Conservation (phyloP, 1,140 invertebrate species). For the Babylonia areolata region DNA sequence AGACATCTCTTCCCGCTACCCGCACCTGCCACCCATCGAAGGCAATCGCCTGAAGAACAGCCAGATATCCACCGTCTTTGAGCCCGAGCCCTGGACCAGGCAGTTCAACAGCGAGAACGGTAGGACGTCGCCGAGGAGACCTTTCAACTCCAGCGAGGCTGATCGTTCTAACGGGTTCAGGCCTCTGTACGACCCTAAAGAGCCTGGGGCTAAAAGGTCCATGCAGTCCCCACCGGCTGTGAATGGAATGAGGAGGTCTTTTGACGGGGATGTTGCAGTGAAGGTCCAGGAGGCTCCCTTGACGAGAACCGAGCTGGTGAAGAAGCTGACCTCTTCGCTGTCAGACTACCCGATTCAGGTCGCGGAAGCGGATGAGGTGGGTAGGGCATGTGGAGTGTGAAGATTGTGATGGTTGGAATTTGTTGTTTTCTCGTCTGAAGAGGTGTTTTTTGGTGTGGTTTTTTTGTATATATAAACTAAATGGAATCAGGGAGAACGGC, state of each 20-base stretch:
- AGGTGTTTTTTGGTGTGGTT: too few species aligned
- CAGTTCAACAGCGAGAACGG: not conserved
- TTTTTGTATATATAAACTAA: too few species aligned
- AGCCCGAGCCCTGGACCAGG: conserved; percentile 51
- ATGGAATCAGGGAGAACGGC: too few species aligned
- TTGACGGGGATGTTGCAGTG: not conserved
- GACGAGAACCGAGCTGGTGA: conserved; percentile 31
- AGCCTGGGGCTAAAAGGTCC: conserved; percentile 11
- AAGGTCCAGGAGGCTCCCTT: conserved; percentile 1
- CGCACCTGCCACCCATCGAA: conserved; percentile 46
- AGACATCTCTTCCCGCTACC: conserved; percentile 45
- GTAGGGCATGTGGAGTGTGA: not conserved
- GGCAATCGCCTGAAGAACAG: conserved; percentile 45
- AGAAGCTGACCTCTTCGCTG: conserved; percentile 37
- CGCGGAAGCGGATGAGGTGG: conserved; percentile 38
- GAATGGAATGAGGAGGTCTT: not conserved
- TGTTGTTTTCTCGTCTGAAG: too few species aligned
- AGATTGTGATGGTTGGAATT: too few species aligned
- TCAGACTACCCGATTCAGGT: conserved; percentile 39
- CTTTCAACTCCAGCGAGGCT: not conserved
- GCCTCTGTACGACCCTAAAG: conserved; percentile 20
- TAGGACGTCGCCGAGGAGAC: not conserved
- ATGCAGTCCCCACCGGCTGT: not conserved
- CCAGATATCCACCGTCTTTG: conserved; percentile 54
- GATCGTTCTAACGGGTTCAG: not conserved